phyloP scores from a whole-genome alignment of 1,140 invertebrate genomes.

The Halesus radiatus region DNA sequence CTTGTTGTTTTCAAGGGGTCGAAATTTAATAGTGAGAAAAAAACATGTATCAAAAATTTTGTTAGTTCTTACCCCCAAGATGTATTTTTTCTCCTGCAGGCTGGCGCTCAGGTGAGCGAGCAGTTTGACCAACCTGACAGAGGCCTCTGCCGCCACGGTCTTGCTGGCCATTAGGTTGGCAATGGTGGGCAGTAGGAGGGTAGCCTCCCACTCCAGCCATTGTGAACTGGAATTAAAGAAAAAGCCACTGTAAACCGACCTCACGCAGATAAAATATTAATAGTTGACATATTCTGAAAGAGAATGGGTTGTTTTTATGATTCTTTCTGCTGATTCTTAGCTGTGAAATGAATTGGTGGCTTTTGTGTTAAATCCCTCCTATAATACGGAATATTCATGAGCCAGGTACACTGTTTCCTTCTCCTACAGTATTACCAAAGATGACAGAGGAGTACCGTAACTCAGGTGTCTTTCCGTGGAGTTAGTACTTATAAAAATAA shows the following conservation, averaged over 20 bases:
- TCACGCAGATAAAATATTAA: not conserved
- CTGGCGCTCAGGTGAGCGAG: slow-evolving; percentile 66
- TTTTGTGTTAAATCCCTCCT: not conserved
- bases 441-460: too few species aligned
- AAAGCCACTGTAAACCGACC: not conserved
- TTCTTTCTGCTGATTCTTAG: too few species aligned
- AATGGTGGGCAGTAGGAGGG: slow-evolving; percentile 74
- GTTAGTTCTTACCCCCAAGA: slow-evolving; percentile 63
- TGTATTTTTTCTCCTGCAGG: slow-evolving; percentile 61
- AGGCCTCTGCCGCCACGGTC: slow-evolving; percentile 67
- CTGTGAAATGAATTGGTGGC: not conserved
- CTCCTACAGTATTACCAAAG: too few species aligned
- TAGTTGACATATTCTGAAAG: not conserved
- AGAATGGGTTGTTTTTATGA: not conserved
- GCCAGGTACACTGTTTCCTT: too few species aligned
- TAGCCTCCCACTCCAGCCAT: slow-evolving; percentile 84
- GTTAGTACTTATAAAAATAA: too few species aligned
- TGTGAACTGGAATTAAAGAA: slow-evolving; percentile 65
- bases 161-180: slow-evolving; percentile 65
- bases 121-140: slow-evolving; percentile 64
- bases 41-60: too few species aligned
- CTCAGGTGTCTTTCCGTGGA: too few species aligned
- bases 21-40: too few species aligned
- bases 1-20: too few species aligned
- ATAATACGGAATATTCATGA: not conserved